phyloP scores from a whole-genome alignment of 2,888 invertebrate species.

The Gibbula magus region DNA sequence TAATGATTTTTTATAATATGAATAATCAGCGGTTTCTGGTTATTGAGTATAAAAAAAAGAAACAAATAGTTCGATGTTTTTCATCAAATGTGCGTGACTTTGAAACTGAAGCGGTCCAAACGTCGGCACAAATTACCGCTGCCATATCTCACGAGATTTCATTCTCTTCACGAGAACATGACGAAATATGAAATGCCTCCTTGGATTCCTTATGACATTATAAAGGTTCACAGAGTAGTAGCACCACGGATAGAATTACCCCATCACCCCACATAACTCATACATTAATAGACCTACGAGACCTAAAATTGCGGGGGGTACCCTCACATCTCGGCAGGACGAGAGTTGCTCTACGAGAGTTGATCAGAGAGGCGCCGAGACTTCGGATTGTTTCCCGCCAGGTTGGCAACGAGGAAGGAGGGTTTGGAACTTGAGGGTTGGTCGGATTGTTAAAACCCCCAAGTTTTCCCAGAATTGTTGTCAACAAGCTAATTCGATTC shows the following conservation, averaged over 20 bases:
- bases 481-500: not conserved
- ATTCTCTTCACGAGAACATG: not conserved
- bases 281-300: constrained; percentile 15
- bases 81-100: not conserved
- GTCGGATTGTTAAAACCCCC: not conserved
- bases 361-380: not conserved
- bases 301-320: constrained; percentile 8
- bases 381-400: not conserved
- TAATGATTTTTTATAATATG: too few species aligned
- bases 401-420: not conserved
- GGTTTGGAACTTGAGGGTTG: not conserved
- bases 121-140: not conserved
- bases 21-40: too few species aligned
- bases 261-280: not conserved
- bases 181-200: constrained; percentile 20
- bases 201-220: not conserved
- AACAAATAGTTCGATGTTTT: too few species aligned
- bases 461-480: not conserved
- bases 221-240: constrained; percentile 9
- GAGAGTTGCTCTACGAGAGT: constrained; percentile 16
- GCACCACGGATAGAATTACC: not conserved
- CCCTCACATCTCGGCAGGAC: constrained; percentile 22
- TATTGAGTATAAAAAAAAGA: too few species aligned
- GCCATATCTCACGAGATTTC: constrained; percentile 6
- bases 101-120: not conserved